Percentiles rank a stretch among this genome's conserved stretches.
Conservation (phyloP, 2,888 invertebrate genomes). For the Scaptomyza flava region DNA sequence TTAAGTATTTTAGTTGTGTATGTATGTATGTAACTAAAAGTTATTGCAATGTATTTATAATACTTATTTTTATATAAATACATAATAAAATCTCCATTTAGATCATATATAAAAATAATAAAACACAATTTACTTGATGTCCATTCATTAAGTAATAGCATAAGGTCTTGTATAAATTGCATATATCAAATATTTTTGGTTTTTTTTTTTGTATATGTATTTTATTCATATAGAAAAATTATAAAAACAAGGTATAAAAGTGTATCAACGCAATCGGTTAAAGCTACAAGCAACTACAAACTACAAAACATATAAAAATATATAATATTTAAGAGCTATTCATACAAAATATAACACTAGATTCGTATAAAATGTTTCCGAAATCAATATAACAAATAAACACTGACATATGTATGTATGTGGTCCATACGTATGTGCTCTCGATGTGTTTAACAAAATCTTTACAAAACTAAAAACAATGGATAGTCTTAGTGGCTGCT, state of each 20-base stretch:
- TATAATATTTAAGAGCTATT: constrained; percentile 57
- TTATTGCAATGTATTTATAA: constrained; percentile 57
- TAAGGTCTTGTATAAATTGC: constrained; percentile 71
- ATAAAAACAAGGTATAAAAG: constrained; percentile 77
- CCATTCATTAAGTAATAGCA: constrained; percentile 70
- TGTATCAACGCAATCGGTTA: constrained; percentile 72
- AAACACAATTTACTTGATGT: constrained; percentile 67
- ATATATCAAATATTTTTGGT: constrained; percentile 67
- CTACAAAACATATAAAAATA: constrained; percentile 80
- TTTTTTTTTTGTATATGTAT: constrained; percentile 14
- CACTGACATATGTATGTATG: constrained; percentile 21
- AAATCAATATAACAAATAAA: constrained; percentile 40
- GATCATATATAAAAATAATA: constrained; percentile 52
- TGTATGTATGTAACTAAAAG: constrained; percentile 43
- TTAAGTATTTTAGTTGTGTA: constrained; percentile 62
- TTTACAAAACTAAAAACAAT: constrained; percentile 43
- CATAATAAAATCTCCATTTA: constrained; percentile 31
- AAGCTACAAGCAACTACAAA: constrained; percentile 73
- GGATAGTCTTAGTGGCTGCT: constrained; percentile 28
- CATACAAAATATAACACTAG: constrained; percentile 64
- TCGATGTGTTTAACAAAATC: constrained; percentile 33
- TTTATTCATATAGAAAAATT: constrained; percentile 57
- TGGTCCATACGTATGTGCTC: background rate
- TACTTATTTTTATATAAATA: constrained; percentile 53
- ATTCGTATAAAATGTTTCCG: constrained; percentile 26